Conservation (phyloP, 1,140 invertebrate genomes). For the Hormaphis cornu region DNA sequence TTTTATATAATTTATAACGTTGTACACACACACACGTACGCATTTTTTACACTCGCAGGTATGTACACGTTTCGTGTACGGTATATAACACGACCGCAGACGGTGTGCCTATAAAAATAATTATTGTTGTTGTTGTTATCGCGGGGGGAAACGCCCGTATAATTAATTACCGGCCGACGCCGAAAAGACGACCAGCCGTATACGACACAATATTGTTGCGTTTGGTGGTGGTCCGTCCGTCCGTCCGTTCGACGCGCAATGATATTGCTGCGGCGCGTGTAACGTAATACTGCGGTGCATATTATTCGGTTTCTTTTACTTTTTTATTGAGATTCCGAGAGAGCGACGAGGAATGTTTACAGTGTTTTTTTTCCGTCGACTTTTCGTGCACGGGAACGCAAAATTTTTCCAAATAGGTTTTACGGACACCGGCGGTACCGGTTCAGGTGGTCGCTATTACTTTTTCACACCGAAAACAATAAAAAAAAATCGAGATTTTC, state of each 20-base stretch:
- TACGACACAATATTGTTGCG: conserved; percentile 5
- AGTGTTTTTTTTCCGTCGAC: too few relatives aligned
- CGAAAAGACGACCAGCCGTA: conserved; percentile 24
- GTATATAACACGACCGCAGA: neutral
- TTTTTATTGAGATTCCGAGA: too few relatives aligned
- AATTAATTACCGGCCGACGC: conserved; percentile 24
- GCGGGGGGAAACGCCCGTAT: neutral
- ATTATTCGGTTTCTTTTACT: too few relatives aligned
- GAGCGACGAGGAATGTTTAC: too few relatives aligned
- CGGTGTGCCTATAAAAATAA: neutral
- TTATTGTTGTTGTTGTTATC: neutral
- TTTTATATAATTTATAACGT: neutral
- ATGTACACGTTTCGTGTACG: neutral
- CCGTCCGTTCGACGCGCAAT: neutral
- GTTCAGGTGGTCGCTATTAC: too few relatives aligned
- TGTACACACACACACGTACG: neutral
- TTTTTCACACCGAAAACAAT: too few relatives aligned
- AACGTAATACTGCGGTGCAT: too few relatives aligned
- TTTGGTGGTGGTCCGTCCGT: neutral
- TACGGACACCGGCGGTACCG: too few relatives aligned
- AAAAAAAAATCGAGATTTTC: too few relatives aligned
- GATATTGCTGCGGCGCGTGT: too few relatives aligned
- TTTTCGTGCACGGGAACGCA: too few relatives aligned
- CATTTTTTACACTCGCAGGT: neutral
- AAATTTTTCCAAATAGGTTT: too few relatives aligned